Evolutionary conservation across 2,113 vertebrate genomes (phyloP).

Genomic region (Theropithecus gelada): DNA sequence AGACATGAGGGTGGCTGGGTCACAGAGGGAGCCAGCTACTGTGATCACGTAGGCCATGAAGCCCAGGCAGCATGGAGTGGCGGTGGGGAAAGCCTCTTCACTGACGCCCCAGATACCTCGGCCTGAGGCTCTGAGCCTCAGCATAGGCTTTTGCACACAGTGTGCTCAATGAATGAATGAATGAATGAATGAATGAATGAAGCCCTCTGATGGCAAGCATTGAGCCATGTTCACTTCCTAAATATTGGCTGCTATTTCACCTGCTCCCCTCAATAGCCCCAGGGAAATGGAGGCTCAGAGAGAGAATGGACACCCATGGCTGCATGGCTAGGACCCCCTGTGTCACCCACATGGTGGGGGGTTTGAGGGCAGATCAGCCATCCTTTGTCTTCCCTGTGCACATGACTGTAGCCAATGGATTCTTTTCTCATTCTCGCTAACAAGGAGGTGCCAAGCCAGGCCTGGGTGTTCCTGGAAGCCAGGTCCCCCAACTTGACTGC

Average conservation of each 20-base stretch:
- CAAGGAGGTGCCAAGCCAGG: not conserved
- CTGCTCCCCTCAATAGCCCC: not conserved
- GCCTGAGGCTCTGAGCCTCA: too few relatives aligned
- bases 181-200: not conserved
- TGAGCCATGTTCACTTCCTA: not conserved
- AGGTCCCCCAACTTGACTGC: not conserved
- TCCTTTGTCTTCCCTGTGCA: too few relatives aligned
- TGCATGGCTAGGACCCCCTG: accelerated
- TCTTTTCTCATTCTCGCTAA: not conserved
- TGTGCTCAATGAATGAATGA: accelerated
- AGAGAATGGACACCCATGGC: accelerated
- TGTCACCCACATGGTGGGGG: too few relatives aligned
- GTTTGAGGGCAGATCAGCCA: accelerated
- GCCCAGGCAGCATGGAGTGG: accelerated
- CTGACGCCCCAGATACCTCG: not conserved
- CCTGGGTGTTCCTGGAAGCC: too few relatives aligned
- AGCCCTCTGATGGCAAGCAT: not conserved
- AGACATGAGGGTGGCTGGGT: accelerated
- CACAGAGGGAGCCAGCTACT: not conserved
- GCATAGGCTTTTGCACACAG: too few relatives aligned
- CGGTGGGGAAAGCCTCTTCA: accelerated
- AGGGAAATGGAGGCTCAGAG: not conserved
- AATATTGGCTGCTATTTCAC: not conserved
- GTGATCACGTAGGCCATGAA: not conserved
- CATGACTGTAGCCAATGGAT: accelerated